Evolutionary conservation across 2,113 vertebrate genomes (phyloP).

Genomic region (Tetraodon nigroviridis): DNA sequence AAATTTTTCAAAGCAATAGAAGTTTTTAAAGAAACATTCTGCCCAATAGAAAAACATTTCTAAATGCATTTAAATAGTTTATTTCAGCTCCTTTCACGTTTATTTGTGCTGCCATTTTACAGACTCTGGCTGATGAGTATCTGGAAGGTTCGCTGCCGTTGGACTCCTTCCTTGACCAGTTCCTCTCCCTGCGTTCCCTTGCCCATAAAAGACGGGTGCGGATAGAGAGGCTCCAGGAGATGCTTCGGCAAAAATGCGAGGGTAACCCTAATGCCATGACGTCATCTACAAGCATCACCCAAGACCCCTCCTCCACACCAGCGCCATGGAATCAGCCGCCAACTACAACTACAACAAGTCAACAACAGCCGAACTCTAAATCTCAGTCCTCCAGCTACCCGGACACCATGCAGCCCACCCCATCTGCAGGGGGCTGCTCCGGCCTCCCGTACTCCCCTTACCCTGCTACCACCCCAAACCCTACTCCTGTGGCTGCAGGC

Average conservation of each 20-base stretch:
- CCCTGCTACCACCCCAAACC: slow-evolving; percentile 39
- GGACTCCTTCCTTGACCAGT: slow-evolving; percentile 86
- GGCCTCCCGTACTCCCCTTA: slow-evolving; percentile 65
- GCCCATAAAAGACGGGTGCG: slow-evolving; percentile 84
- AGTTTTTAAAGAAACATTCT: too few species aligned
- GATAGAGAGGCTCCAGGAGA: slow-evolving; percentile 90
- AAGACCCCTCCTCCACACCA: slow-evolving; percentile 32
- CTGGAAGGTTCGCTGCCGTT: slow-evolving; percentile 82
- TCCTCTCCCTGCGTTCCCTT: slow-evolving; percentile 77
- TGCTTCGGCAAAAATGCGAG: slow-evolving; percentile 71
- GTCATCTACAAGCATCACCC: slow-evolving; percentile 43
- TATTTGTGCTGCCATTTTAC: not conserved
- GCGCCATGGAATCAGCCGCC: slow-evolving; percentile 58
- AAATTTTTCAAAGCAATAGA: too few species aligned
- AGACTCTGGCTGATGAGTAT: slow-evolving; percentile 87
- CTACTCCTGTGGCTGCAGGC: slow-evolving; percentile 40
- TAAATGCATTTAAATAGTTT: too few species aligned
- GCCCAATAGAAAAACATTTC: too few species aligned
- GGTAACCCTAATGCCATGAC: slow-evolving; percentile 46
- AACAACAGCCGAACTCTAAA: slow-evolving; percentile 46
- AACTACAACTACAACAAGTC: slow-evolving; percentile 26
- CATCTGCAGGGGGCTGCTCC: slow-evolving; percentile 43
- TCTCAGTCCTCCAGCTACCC: slow-evolving; percentile 34
- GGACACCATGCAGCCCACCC: slow-evolving; percentile 64
- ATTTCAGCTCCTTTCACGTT: too few species aligned